These are phyloP conservation scores for Varanus salvator DNA, from an alignment of 2,113 vertebrate genomes.

Conservation along the genomic window DNA sequence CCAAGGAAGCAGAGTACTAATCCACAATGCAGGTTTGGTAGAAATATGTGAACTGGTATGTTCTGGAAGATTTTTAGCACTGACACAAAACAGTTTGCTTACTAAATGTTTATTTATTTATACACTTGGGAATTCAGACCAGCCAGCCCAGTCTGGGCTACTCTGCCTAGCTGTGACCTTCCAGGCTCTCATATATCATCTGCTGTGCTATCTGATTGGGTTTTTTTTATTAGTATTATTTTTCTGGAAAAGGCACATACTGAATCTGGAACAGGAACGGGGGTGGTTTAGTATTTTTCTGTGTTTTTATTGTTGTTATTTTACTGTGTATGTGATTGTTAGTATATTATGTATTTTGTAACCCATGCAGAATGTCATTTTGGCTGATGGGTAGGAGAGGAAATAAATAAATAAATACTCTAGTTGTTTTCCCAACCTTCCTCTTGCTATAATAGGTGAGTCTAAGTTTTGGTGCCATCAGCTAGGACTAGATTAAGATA, in stretches of 20 bases:
- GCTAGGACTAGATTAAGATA: background rate
- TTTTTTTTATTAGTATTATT: no score
- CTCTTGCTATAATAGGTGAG: background rate
- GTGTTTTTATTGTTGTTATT: no score
- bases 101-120: slow-evolving; percentile 3
- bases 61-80: slow-evolving; percentile 24
- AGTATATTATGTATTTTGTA: no score
- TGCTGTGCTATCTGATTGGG: background rate
- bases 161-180: background rate
- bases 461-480: background rate
- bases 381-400: no score
- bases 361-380: no score
- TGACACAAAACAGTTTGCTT: background rate
- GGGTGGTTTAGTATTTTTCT: no score
- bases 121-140: background rate
- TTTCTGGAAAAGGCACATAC: background rate
- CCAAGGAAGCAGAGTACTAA: slow-evolving; percentile 28
- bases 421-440: background rate
- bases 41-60: slow-evolving; percentile 35
- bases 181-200: background rate
- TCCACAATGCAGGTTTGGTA: background rate
- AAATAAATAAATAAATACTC: no score
- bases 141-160: background rate
- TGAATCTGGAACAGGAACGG: background rate
- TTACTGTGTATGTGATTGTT: no score